Evolutionary conservation across 2,113 vertebrate genomes (phyloP).

Genomic region (Mustelus asterias): DNA sequence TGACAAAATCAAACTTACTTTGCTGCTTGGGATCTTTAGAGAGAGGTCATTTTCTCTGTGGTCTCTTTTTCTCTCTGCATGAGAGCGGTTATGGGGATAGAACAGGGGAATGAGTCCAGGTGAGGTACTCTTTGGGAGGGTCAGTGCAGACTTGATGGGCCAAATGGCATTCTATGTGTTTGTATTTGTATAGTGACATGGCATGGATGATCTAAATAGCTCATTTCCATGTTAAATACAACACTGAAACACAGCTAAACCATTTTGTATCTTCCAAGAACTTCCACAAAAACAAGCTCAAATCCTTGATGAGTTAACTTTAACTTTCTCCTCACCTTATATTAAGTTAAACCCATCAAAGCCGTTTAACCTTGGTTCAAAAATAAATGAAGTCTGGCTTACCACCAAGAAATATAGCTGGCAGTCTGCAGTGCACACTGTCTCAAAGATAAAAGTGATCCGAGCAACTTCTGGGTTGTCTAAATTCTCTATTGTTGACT

Average conservation of each 20-base stretch:
- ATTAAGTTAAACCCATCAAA: not conserved
- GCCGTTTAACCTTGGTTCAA: not conserved
- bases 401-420: conserved; percentile 81
- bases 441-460: conserved; percentile 90
- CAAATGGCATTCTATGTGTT: no score
- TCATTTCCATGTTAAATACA: no score
- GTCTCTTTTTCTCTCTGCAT: no score
- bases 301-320: not conserved
- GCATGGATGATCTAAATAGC: no score
- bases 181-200: no score
- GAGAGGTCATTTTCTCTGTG: no score
- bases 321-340: not conserved
- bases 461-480: conserved; percentile 70
- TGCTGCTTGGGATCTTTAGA: no score
- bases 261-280: not conserved
- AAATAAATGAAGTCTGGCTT: conserved; percentile 42
- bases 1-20: no score
- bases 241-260: not conserved
- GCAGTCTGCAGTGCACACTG: conserved; percentile 70
- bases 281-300: not conserved
- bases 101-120: no score
- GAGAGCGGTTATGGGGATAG: no score
- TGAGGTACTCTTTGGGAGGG: no score
- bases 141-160: no score
- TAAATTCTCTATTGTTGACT: conserved; percentile 52